Evolutionary conservation across 2,797 vertebrate genomes (phyloP).

Genomic region (Amniataba percoides): DNA sequence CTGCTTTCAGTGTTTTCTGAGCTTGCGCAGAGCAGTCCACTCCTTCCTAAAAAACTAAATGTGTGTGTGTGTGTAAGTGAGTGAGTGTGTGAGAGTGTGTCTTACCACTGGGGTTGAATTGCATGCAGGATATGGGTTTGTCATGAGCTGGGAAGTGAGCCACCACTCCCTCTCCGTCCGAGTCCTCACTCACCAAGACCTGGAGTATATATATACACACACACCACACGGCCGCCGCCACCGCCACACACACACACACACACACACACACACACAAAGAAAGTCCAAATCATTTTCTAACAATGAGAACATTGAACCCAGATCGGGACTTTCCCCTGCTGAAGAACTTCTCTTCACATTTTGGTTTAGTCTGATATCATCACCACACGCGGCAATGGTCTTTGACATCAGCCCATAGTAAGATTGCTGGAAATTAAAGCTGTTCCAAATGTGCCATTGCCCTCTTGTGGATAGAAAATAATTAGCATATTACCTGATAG

Average conservation of each 20-base stretch:
- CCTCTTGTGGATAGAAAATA: constrained; percentile 68
- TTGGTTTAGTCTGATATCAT: constrained; percentile 59
- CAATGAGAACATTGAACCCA: constrained; percentile 72
- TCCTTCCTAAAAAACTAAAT: constrained; percentile 33
- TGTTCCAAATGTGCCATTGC: constrained; percentile 59
- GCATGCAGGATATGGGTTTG: constrained; percentile 99
- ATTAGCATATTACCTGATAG: constrained; percentile 41
- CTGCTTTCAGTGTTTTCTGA: constrained; percentile 8
- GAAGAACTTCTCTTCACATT: constrained; percentile 59
- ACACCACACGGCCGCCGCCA: constrained; percentile 12
- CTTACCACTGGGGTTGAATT: constrained; percentile 98
- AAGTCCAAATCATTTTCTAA: constrained; percentile 69
- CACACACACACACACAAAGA: constrained; percentile 39
- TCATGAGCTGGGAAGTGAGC: constrained; percentile 99
- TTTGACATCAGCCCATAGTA: constrained; percentile 38
- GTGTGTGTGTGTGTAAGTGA: constrained; percentile 39
- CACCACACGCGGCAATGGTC: constrained; percentile 46
- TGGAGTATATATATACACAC: constrained; percentile 67
- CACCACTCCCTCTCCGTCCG: constrained; percentile 94
- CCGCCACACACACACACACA: constrained; percentile 28
- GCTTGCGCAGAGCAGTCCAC: constrained; percentile 4
- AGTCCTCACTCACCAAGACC: constrained; percentile 97
- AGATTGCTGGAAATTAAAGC: constrained; percentile 11
- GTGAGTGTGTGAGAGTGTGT: constrained; percentile 43
- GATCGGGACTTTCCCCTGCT: constrained; percentile 69